Base-by-base conservation (phyloP, 2,888 invertebrate species). In the Dendrolimus pini region DNA sequence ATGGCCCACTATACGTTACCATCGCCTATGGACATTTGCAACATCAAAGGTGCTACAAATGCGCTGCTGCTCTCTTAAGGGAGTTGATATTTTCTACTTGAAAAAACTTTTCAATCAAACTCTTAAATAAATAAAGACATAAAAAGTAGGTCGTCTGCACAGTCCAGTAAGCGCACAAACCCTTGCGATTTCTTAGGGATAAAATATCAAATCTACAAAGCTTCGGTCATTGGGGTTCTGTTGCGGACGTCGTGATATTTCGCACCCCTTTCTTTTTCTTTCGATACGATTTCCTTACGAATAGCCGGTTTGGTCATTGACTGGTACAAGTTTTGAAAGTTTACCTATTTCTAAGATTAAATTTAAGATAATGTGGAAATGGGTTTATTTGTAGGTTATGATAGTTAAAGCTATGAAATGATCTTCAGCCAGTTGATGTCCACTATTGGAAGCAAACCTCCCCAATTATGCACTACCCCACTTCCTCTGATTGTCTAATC, bases 231-330 rank as follows among this genome's bases (percentile, higher is more conserved):
- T 78, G 76, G 69, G 80, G 78, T 75, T 82, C 83, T 85, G 86
- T 69, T 78, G 83, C 82, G 81, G 88, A 88, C 82, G 74, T 75
- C 74, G 78, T 75, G 81, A 83, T 85, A 83, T 88, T 85, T 84
- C 80, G 78, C 72, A 75, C 78, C 78, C 77, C 78, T 82, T 85
- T 85, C 83, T 81, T 78, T 83, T 85, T 85, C 79, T 83, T 80
- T 78, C 77, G 77, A 78, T 79, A 76, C 79, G 83, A 87, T 84
- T 87, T 87, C 78, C 82, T 85, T 82, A 78, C 77, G 78, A 80
- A 83, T 81, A 71, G 75, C 72, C 70, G 70, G 72, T 73, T 70
- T 75, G 73, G 71, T 61, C 71, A 42, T 14, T 1, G 62, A 57
- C 30, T 64, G 72, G 76, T 65, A 1, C 55, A 78, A 74, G 61